Evolutionary conservation across 2,888 invertebrate genomes (phyloP).

Genomic region (Holacanthella duospinosa): DNA sequence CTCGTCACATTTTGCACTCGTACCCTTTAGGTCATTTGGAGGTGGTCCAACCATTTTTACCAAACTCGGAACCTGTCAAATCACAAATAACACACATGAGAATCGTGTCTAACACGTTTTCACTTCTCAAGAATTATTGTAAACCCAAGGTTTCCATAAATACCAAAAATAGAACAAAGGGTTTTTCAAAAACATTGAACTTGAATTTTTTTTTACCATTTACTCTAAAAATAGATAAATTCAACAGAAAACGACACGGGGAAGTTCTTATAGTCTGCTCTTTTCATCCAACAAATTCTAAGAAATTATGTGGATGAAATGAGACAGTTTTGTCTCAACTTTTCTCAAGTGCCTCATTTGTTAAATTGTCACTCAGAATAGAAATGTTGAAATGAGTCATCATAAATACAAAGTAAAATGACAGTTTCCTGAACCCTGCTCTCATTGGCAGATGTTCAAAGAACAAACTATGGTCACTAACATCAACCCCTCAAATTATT

Average conservation of each 20-base stretch:
- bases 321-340: not conserved
- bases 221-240: no score
- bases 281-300: no score
- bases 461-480: not conserved
- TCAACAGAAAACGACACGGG: not conserved
- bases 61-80: conserved; percentile 75
- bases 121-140: not conserved
- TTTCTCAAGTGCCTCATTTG: not conserved
- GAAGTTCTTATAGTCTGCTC: not conserved
- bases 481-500: not conserved
- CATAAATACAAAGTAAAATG: not conserved
- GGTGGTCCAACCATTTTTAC: conserved; percentile 84
- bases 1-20: conserved; percentile 67
- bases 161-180: no score
- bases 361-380: not conserved
- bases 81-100: no score
- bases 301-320: no score
- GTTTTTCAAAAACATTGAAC: no score
- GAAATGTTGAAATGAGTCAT: not conserved
- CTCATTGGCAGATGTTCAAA: not conserved
- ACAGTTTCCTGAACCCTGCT: conserved; percentile 1
- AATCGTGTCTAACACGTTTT: not conserved
- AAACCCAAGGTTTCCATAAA: no score
- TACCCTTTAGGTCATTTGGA: conserved; percentile 68
- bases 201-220: no score